Base-by-base conservation (phyloP, 2,888 invertebrate species). In the Anticlea derivata region DNA sequence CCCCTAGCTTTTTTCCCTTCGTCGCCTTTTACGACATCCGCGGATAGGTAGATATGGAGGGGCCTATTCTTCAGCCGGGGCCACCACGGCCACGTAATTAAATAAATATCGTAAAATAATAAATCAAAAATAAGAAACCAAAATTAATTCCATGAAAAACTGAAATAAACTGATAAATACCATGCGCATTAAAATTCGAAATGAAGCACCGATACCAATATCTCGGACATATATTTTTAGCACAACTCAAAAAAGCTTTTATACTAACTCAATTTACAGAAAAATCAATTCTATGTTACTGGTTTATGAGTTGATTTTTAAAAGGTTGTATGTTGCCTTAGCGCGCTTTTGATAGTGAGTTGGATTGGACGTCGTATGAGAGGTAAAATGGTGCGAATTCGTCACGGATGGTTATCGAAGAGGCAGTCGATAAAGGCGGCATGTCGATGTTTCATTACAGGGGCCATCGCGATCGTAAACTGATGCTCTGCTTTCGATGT, bases 361-460 rank as follows among this genome's bases (percentile, higher is more conserved):
- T 57, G 54, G 53, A 49, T 44, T 53, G 55, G 49, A 56, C 58
- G 62, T 39, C 47, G 51, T 54, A 55, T 52, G 53, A 58, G 56
- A 55, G 55, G 61, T 43, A 61, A 79, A 82, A 80, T 83, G 86
- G 80, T 83, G 87, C 82, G 74, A 87, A 89, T 89, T 88, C 87
- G 89, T 89, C 88, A 87, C 87, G 88, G 87, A 80, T 86, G 84
- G 82, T 89, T 90, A 89, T 89, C 89, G 86, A 78, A 75, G 68
- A 80, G 76, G 80, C 85, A 81, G 73, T 75, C 84, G 87, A 87
- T 89, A 87, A 86, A 87, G 78, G 80, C 83, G 78, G 81, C 78
- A 65, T 80, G 83, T 79, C 81, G 82, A 86, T 83, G 76, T 85
- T 84, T 86, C 86, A 85, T 86, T 52, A 52, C 78, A 76, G 81